Conservation (phyloP, 2,888 invertebrate species). For the Scaptomyza flava region DNA sequence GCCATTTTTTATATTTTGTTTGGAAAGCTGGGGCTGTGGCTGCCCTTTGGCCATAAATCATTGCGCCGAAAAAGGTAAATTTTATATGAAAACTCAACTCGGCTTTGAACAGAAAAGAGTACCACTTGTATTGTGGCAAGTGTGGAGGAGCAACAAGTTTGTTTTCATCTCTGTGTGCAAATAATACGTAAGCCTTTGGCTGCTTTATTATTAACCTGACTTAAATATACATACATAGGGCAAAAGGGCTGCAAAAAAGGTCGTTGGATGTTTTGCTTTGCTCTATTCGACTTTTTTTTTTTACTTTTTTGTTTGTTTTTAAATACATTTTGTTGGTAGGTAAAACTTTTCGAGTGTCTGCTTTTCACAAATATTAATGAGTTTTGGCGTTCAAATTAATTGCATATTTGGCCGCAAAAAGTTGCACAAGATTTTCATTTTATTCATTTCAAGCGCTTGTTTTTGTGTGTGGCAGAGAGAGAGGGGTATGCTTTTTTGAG, state of each 20-base stretch:
- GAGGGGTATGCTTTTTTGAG: slow-evolving; percentile 11
- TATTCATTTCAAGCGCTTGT: slow-evolving; percentile 28
- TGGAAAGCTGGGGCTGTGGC: slow-evolving; percentile 13
- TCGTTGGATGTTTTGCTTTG: slow-evolving; percentile 20
- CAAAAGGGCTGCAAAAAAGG: slow-evolving; percentile 63
- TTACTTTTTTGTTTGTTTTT: not conserved
- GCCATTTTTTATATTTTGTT: slow-evolving; percentile 13
- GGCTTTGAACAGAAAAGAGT: not conserved
- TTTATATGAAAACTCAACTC: slow-evolving; percentile 58
- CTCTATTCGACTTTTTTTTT: not conserved
- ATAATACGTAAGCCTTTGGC: slow-evolving; percentile 70
- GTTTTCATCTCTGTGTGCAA: slow-evolving; percentile 75
- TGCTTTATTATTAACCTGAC: slow-evolving; percentile 75
- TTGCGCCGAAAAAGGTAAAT: slow-evolving; percentile 71
- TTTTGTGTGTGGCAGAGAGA: slow-evolving; percentile 8
- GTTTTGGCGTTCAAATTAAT: slow-evolving; percentile 78
- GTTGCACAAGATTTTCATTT: slow-evolving; percentile 60
- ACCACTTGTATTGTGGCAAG: slow-evolving; percentile 33
- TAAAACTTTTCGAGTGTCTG: slow-evolving; percentile 63
- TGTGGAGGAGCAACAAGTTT: slow-evolving; percentile 70
- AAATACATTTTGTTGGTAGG: slow-evolving; percentile 13
- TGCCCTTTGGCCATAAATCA: slow-evolving; percentile 77
- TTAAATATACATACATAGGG: slow-evolving; percentile 50
- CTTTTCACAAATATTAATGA: slow-evolving; percentile 73
- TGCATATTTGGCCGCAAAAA: slow-evolving; percentile 58